phyloP scores from a whole-genome alignment of 2,888 invertebrate genomes.

The Andrena marginata region DNA sequence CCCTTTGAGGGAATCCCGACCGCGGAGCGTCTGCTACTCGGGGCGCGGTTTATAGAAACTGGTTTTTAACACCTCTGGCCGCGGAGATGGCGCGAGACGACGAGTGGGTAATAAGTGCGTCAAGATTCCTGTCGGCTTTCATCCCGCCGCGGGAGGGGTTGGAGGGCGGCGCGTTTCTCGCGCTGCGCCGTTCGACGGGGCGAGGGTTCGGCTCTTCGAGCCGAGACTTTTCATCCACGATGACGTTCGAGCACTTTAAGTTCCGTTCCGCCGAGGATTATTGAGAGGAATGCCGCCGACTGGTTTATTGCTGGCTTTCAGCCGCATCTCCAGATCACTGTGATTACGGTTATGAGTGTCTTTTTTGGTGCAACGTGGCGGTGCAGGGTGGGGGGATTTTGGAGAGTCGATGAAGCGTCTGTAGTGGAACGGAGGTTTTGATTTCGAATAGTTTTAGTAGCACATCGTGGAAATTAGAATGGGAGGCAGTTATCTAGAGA shows the following conservation, averaged over 20 bases:
- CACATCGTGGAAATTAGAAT: too few relatives aligned
- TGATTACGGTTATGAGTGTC: too few relatives aligned
- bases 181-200: neutral
- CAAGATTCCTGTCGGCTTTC: constrained; percentile 33
- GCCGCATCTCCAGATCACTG: neutral
- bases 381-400: too few relatives aligned
- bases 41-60: constrained; percentile 43
- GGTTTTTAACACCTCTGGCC: constrained; percentile 39
- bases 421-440: too few relatives aligned
- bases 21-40: constrained; percentile 12
- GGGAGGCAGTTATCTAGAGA: too few relatives aligned
- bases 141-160: neutral
- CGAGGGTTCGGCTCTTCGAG: neutral
- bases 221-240: constrained; percentile 1
- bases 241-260: constrained; percentile 1
- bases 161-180: neutral
- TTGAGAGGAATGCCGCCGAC: neutral
- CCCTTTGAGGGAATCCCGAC: constrained; percentile 66
- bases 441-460: too few relatives aligned
- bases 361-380: too few relatives aligned
- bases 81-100: constrained; percentile 1
- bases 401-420: too few relatives aligned
- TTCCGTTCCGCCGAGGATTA: neutral
- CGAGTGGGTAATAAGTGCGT: constrained; percentile 46
- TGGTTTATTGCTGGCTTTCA: neutral